phyloP scores from a whole-genome alignment of 37 sponge, comb jelly and placozoan genomes.

The Corticium candelabrum region DNA sequence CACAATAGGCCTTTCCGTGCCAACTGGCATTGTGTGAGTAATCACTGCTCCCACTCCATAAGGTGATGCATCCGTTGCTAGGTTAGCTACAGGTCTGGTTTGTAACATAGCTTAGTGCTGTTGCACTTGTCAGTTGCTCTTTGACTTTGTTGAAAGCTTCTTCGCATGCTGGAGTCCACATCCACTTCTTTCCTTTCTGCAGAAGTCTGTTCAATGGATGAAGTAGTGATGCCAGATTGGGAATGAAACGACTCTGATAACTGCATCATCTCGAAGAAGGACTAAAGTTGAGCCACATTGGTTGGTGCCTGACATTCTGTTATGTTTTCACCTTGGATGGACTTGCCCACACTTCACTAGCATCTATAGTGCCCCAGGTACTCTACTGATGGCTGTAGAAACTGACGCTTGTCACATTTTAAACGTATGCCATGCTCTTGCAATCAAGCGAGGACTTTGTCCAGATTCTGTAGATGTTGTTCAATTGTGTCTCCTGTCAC shows the following conservation, averaged over 20 bases:
- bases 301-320: neutral
- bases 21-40: conserved; percentile 14
- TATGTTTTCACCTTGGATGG: conserved; percentile 9
- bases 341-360: neutral
- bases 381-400: too few species aligned
- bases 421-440: too few species aligned
- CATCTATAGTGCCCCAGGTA: too few species aligned
- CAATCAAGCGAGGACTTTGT: too few species aligned
- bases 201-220: conserved; percentile 16
- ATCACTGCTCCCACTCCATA: too few species aligned
- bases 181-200: neutral
- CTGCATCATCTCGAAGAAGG: conserved; percentile 15
- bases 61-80: conserved; percentile 24
- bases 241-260: conserved; percentile 18
- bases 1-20: conserved; percentile 29
- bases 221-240: conserved; percentile 9
- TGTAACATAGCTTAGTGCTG: conserved; percentile 17
- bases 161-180: conserved; percentile 2
- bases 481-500: too few species aligned
- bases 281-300: conserved; percentile 6
- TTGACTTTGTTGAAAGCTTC: conserved; percentile 12
- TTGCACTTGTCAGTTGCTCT: neutral
- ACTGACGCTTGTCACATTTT: too few species aligned
- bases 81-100: too few species aligned
- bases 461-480: too few species aligned